Evolutionary conservation across 2,888 invertebrate genomes (phyloP).

Genomic region (Blastobasis lacticolella): DNA sequence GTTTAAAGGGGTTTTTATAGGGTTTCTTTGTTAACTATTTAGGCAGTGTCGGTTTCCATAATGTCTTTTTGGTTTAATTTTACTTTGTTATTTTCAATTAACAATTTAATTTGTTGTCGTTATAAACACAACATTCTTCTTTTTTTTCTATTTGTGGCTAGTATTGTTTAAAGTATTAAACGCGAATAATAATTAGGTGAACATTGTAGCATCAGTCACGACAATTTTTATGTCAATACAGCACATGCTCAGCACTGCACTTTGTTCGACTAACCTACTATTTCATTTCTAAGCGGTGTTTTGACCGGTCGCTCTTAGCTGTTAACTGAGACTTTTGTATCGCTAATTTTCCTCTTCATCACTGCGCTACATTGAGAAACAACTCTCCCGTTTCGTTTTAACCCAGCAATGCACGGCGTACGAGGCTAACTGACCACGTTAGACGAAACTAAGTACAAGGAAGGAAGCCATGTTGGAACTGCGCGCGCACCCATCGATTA

Average conservation of each 20-base stretch:
- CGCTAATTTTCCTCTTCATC: constrained; percentile 11
- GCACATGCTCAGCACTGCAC: constrained; percentile 13
- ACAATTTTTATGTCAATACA: too few species aligned
- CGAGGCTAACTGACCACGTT: neutral
- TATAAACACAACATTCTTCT: neutral
- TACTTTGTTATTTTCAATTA: neutral
- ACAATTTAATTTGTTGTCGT: neutral
- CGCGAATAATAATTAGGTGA: too few species aligned
- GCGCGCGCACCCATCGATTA: constrained; percentile 68
- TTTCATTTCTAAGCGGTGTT: too few species aligned
- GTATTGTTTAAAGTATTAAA: too few species aligned
- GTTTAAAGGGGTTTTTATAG: neutral
- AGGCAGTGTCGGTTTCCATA: neutral
- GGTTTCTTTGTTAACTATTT: neutral
- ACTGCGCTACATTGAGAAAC: constrained; percentile 7
- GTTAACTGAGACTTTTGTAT: neutral
- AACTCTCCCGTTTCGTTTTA: too few species aligned
- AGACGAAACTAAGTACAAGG: constrained; percentile 2
- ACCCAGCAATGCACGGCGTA: constrained; percentile 20
- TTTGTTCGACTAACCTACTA: constrained; percentile 19
- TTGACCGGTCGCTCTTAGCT: too few species aligned
- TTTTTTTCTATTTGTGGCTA: neutral
- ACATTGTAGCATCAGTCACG: too few species aligned
- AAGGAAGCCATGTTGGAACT: constrained; percentile 44
- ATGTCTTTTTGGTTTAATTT: neutral